phyloP scores from a whole-genome alignment of 2,113 vertebrate genomes.

The Silurus meridionalis region DNA sequence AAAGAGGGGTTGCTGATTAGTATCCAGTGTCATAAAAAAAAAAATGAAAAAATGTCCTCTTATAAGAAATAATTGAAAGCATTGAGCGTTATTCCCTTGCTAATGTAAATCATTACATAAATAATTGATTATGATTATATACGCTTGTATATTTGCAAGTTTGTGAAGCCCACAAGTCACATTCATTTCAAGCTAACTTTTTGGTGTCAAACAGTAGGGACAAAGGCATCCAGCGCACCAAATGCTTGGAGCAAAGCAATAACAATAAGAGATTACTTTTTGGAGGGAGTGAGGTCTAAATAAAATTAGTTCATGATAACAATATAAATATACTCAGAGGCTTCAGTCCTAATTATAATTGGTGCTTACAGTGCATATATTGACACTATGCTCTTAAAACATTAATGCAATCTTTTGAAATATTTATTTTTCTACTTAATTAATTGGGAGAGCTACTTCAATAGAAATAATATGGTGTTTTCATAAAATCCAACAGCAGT shows the following conservation, averaged over 20 bases:
- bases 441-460: not conserved
- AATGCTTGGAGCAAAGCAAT: constrained; percentile 37
- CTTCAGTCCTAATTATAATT: constrained; percentile 32
- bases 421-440: constrained; percentile 5
- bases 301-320: constrained; percentile 18
- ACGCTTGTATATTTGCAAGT: not conserved
- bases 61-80: not conserved
- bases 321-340: constrained; percentile 20
- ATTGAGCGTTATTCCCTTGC: not conserved
- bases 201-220: constrained; percentile 21
- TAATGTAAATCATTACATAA: not conserved
- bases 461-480: not conserved
- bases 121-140: not conserved
- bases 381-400: constrained; percentile 17
- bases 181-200: not conserved
- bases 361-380: not conserved
- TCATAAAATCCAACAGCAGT: constrained; percentile 8
- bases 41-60: not conserved
- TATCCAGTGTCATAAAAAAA: not conserved
- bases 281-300: not conserved
- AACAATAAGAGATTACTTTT: constrained; percentile 20
- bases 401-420: constrained; percentile 21
- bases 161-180: not conserved
- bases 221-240: not conserved
- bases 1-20: constrained; percentile 2